phyloP scores from a whole-genome alignment of 1,140 invertebrate genomes.

The Bathynomus jamesi region DNA sequence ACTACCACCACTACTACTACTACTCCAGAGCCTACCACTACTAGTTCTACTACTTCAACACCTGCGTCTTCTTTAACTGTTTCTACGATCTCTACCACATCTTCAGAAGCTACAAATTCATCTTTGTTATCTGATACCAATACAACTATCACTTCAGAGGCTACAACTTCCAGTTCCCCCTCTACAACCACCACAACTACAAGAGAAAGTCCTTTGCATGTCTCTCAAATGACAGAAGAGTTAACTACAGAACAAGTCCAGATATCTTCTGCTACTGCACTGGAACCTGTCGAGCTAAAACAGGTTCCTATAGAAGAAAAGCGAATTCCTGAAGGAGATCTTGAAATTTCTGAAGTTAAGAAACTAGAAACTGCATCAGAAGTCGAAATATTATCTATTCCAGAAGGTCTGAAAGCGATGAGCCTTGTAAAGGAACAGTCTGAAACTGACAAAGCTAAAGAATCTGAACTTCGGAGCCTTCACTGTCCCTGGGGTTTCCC shows the following conservation, averaged over 20 bases:
- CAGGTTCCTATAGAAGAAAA: neutral
- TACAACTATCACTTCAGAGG: neutral
- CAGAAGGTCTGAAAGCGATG: neutral
- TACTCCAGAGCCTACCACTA: neutral
- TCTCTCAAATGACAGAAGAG: neutral
- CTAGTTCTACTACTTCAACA: neutral
- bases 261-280: neutral
- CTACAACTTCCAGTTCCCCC: neutral
- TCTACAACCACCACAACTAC: neutral
- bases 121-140: neutral
- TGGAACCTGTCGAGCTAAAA: neutral
- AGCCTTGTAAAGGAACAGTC: neutral
- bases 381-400: neutral
- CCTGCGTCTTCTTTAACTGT: neutral
- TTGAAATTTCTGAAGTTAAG: neutral
- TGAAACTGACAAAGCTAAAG: neutral
- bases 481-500: neutral
- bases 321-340: neutral
- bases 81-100: neutral
- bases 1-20: neutral
- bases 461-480: neutral
- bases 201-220: neutral
- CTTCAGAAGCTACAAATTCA: neutral
- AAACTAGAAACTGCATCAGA: neutral
- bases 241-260: too few relatives aligned